Base-by-base conservation (phyloP, 2,888 invertebrate species). In the Acronicta aceris region DNA sequence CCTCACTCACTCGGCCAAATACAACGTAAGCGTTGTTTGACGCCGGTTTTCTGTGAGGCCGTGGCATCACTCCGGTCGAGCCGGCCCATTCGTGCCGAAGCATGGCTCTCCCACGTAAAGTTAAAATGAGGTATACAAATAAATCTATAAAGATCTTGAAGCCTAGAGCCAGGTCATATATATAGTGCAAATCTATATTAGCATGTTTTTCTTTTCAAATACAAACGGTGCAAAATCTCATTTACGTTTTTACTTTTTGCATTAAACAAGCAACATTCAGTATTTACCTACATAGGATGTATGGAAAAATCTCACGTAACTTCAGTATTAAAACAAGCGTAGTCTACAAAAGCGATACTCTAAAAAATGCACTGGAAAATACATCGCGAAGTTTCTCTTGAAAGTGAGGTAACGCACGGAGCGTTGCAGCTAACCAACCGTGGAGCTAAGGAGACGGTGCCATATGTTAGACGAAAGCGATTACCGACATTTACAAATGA, bases 301-400 rank as follows among this genome's bases (percentile, higher is more conserved):
- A 82, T 82, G 81, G 74, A 80, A 87, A 88, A 89, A 85, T 84
- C 83, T 84, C 86, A 84, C 86, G 83, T 84, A 83, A 86, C 88
- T 89, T 83, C 83, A 88, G 90, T 88, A 90, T 89, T 89, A 89
- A 92, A 92, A 92, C 91, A 92, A 91, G 85, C 86, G 67, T 75
- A 81, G 88, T 88, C 86, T 90, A 93, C 93, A 93, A 92, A 92
- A 92, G 91, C 90, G 90, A 93, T 92, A 92, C 92, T 92, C 89
- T 91, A 91, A 94, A 93, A 93, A 94, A 93, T 92, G 92, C 92
- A 90, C 86, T 88, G 90, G 86, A 89, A 94, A 92, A 93, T 93
- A 92, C 92, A 93, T 92, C 86, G 90, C 89, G 81, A 89, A 93
- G 92, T 93, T 93, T 90, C 91, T 89, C 88, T 88, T 90, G 90